Evolutionary conservation across 2,888 invertebrate genomes (phyloP).

Genomic region (Phasia obesa): DNA sequence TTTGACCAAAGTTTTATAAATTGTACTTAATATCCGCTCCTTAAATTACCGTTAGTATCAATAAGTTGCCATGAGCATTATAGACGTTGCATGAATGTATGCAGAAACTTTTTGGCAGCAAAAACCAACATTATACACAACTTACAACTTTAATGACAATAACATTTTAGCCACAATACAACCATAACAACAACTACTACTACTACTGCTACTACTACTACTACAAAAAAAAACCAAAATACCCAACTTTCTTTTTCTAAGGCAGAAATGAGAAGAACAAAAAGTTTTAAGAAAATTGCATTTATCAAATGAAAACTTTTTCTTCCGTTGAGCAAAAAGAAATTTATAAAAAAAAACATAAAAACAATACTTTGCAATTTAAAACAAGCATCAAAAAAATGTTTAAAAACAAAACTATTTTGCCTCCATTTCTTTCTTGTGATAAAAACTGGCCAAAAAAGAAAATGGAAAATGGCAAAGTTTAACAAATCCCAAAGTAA

Average conservation of each 20-base stretch:
- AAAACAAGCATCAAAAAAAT: no score
- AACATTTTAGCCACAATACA: conserved; percentile 52
- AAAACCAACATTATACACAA: conserved; percentile 28
- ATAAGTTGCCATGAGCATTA: conserved; percentile 57
- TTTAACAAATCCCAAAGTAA: no score
- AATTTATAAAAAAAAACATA: not conserved
- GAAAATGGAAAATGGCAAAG: no score
- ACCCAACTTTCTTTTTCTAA: conserved; percentile 18
- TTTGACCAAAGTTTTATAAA: conserved; percentile 51
- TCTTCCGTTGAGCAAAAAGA: not conserved
- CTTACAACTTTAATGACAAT: conserved; percentile 62
- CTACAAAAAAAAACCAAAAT: conserved; percentile 22
- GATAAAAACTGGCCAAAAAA: no score
- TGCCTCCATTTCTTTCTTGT: no score
- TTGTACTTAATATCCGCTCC: conserved; percentile 53
- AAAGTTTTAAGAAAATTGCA: conserved; percentile 68
- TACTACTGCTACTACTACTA: no score
- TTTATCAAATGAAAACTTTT: conserved; percentile 69
- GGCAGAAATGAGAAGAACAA: not conserved
- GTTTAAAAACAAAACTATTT: no score
- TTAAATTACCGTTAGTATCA: conserved; percentile 64
- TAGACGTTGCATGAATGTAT: not conserved
- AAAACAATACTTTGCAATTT: not conserved
- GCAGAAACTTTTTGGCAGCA: not conserved
- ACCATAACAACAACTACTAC: no score